phyloP scores from a whole-genome alignment of 2,888 invertebrate genomes.

The Sceliomorpha sp. region DNA sequence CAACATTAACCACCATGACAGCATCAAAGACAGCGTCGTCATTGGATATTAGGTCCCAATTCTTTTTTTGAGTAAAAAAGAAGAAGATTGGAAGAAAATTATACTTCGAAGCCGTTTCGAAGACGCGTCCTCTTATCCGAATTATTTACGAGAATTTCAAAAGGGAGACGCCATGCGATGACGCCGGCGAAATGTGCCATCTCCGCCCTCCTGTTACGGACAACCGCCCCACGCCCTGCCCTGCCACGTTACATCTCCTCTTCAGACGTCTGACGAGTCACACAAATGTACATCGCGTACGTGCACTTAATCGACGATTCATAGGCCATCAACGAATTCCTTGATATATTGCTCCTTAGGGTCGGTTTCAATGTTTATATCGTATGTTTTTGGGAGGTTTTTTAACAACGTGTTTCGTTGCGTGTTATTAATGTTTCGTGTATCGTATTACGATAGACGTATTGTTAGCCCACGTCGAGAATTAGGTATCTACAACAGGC shows the following conservation, averaged over 20 bases:
- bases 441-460: no score
- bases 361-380: constrained; percentile 40
- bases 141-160: constrained; percentile 59
- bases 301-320: constrained; percentile 45
- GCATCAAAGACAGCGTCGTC: no score
- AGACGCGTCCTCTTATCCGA: constrained; percentile 44
- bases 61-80: no score
- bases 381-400: no score
- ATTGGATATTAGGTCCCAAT: no score
- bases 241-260: no score
- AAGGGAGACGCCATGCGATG: constrained; percentile 56
- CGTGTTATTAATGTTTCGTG: no score
- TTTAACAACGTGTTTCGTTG: no score
- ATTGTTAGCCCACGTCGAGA: no score
- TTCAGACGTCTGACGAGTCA: constrained; percentile 40
- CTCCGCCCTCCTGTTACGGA: constrained; percentile 50
- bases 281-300: constrained; percentile 43
- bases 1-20: no score
- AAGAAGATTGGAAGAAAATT: constrained; percentile 15
- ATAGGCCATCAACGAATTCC: constrained; percentile 37
- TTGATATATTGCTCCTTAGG: constrained; percentile 49
- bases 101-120: constrained; percentile 43
- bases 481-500: no score
- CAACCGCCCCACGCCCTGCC: constrained; percentile 10
- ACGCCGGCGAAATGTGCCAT: constrained; percentile 55